Evolutionary conservation across 2,888 invertebrate species (phyloP).

Genomic region (Chrysolina americana): DNA sequence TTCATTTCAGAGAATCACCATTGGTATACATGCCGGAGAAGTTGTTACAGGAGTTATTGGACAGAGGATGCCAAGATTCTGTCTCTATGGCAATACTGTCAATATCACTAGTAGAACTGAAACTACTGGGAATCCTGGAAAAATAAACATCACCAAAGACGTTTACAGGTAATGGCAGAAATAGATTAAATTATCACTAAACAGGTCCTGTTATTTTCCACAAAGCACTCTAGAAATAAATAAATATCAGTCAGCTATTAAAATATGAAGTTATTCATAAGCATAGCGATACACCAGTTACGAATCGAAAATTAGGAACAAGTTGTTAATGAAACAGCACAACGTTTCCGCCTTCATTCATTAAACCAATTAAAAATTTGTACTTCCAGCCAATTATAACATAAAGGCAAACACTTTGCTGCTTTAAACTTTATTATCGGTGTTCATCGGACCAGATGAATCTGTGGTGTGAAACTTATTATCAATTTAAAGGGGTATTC

Average conservation of each 20-base stretch:
- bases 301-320: background rate
- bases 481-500: background rate
- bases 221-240: background rate
- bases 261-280: too few species aligned
- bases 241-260: too few species aligned
- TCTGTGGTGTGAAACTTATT: background rate
- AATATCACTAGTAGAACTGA: constrained; percentile 94
- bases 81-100: constrained; percentile 94
- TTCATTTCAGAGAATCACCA: constrained; percentile 85
- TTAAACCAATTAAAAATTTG: background rate
- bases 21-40: constrained; percentile 95
- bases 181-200: too few species aligned
- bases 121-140: constrained; percentile 90
- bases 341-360: constrained; percentile 1
- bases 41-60: constrained; percentile 96
- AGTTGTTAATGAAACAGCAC: background rate
- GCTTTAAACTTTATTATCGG: background rate
- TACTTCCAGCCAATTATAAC: constrained; percentile 14
- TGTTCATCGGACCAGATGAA: constrained; percentile 6
- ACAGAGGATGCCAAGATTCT: constrained; percentile 94
- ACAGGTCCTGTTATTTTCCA: background rate
- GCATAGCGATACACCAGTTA: too few species aligned
- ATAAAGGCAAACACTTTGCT: background rate
- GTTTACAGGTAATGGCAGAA: constrained; percentile 94
- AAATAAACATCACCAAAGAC: constrained; percentile 92